Evolutionary conservation across 1,140 invertebrate genomes (phyloP).

Genomic region (Drosophila mayri): DNA sequence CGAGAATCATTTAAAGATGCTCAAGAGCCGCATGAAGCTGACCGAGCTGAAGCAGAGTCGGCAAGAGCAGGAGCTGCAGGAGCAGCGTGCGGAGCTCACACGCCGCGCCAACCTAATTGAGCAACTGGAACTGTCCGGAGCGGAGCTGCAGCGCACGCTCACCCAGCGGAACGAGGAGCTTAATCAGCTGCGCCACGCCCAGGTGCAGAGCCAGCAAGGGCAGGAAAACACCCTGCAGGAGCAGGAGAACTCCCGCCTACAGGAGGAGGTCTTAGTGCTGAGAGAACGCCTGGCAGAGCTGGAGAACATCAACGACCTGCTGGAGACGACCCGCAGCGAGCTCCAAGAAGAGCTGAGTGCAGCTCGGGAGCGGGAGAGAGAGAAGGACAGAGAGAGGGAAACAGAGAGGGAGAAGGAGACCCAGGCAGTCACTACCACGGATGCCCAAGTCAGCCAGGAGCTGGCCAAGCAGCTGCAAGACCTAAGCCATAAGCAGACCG

Average conservation of each 20-base stretch:
- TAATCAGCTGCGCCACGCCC: constrained; percentile 20
- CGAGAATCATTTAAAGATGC: constrained; percentile 58
- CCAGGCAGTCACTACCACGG: constrained; percentile 39
- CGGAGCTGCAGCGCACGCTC: constrained; percentile 31
- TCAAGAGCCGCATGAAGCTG: constrained; percentile 67
- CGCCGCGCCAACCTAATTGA: constrained; percentile 48
- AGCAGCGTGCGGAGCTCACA: constrained; percentile 51
- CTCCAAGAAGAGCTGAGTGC: constrained; percentile 65
- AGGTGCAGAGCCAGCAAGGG: background rate
- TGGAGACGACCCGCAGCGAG: constrained; percentile 67
- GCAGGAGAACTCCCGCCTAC: constrained; percentile 47
- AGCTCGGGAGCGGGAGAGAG: constrained; percentile 85
- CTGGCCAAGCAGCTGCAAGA: constrained; percentile 80
- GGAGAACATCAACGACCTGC: constrained; percentile 55
- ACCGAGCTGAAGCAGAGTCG: constrained; percentile 64
- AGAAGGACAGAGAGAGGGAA: constrained; percentile 83
- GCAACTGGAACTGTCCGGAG: constrained; percentile 51
- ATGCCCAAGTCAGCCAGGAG: constrained; percentile 70
- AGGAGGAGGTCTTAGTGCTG: constrained; percentile 39
- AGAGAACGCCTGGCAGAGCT: constrained; percentile 52
- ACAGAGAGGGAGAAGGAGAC: constrained; percentile 90
- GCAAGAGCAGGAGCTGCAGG: constrained; percentile 64
- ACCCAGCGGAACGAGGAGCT: constrained; percentile 40
- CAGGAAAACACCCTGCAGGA: constrained; percentile 18
- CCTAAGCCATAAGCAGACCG: constrained; percentile 51